Percentiles rank a stretch among this genome's conserved stretches.
Conservation (phyloP, 1,140 invertebrate genomes). For the Apis florea region DNA sequence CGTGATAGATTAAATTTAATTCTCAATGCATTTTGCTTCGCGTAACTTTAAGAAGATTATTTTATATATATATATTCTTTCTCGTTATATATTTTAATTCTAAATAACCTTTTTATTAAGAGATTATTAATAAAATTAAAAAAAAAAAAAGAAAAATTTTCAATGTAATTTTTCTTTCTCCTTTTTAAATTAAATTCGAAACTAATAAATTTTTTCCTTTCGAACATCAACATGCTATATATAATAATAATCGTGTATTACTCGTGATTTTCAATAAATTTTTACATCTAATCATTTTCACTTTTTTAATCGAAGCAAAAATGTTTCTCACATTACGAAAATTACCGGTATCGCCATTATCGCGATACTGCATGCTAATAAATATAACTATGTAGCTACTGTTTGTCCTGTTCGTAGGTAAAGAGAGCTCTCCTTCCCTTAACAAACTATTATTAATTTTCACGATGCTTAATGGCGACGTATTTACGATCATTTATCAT, state of each 20-base stretch:
- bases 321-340: background rate
- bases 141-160: background rate
- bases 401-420: conserved; percentile 55
- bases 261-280: background rate
- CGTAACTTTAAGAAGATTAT: background rate
- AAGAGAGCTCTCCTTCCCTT: conserved; percentile 21
- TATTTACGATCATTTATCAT: conserved; percentile 1
- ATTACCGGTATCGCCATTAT: background rate
- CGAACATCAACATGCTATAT: background rate
- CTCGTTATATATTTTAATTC: background rate
- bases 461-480: background rate
- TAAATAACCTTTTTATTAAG: background rate
- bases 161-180: background rate
- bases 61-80: background rate
- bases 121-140: background rate
- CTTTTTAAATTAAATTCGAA: background rate
- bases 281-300: background rate
- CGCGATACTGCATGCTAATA: background rate
- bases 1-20: background rate
- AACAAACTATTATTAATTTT: conserved; percentile 1
- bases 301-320: background rate
- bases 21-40: background rate
- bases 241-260: background rate
- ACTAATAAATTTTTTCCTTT: background rate
- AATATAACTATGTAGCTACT: conserved; percentile 18